Evolutionary conservation across 1,140 invertebrate genomes (phyloP).

Genomic region (Carcinoscorpius rotundicauda): DNA sequence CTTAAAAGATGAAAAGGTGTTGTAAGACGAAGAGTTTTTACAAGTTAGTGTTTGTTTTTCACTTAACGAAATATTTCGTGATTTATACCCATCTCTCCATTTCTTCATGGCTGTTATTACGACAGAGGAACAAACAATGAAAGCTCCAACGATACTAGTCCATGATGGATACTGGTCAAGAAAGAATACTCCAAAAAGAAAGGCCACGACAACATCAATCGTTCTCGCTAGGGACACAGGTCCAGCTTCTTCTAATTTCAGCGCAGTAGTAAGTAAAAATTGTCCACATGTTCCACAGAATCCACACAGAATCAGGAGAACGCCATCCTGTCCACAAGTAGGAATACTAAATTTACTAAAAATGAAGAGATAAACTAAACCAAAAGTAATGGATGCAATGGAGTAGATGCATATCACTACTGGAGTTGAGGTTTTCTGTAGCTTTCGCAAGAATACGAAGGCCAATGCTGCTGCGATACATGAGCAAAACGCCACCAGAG

Average conservation of each 20-base stretch:
- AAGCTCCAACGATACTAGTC: slow-evolving; percentile 61
- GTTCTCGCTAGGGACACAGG: slow-evolving; percentile 68
- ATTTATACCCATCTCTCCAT: slow-evolving; percentile 38
- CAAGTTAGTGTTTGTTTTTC: too few relatives aligned
- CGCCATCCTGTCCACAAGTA: slow-evolving; percentile 57
- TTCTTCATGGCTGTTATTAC: slow-evolving; percentile 69
- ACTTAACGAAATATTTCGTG: too few relatives aligned
- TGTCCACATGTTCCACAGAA: slow-evolving; percentile 77
- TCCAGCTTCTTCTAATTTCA: slow-evolving; percentile 77
- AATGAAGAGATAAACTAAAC: slow-evolving; percentile 54
- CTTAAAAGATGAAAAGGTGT: too few relatives aligned
- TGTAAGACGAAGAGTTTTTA: too few relatives aligned
- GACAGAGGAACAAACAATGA: slow-evolving; percentile 69
- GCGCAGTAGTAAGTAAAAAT: slow-evolving; percentile 66
- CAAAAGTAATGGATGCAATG: slow-evolving; percentile 62
- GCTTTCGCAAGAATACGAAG: slow-evolving; percentile 66
- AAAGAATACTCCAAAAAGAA: slow-evolving; percentile 57
- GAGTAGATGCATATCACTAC: slow-evolving; percentile 60
- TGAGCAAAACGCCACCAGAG: slow-evolving; percentile 66
- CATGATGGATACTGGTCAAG: slow-evolving; percentile 66
- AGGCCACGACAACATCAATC: slow-evolving; percentile 79
- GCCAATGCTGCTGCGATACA: slow-evolving; percentile 79
- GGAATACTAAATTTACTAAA: slow-evolving; percentile 69
- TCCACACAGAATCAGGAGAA: slow-evolving; percentile 62
- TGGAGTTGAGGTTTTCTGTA: slow-evolving; percentile 75